Evolutionary conservation across 2,113 vertebrate species (phyloP), one percentile per base, ranked within the genome.

Genomic region (Chionis minor): DNA sequence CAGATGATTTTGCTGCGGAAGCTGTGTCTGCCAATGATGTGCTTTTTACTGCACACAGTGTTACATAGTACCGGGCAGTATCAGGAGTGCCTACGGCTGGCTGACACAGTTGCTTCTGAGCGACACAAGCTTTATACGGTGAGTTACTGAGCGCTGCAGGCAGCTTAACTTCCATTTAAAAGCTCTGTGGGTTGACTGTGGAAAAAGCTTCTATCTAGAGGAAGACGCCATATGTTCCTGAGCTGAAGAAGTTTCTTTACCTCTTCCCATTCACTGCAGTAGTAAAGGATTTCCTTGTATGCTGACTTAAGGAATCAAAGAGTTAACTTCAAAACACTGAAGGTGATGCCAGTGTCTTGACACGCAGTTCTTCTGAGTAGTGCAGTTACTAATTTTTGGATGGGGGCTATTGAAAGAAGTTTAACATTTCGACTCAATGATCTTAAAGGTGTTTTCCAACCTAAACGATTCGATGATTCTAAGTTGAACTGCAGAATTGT

Each of bases 1-100:
- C 99, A 99, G 93, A 99, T 99, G 99, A 77, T 95, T 23, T 96
- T 98, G 85, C 83, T 99, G 87, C 98, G 99, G 3, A 98, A 98
- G 44, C 98, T 99, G 33, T 99, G 99, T 73, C 98, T 99, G 91
- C 99, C 99, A 0, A 98, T 98, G 93, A 98, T 99, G 98, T 98
- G 98, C 82, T 99, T 99, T 72, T 84, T 99, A 73, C 98, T 99
- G 88, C 99, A 99, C 83, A 99, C 98, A 0, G 99, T 99, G 58
- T 88, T 99, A 38, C 99, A 99, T 56, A 99, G 98, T 72, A 99
- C 99, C 0, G 98, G 98, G 24, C 98, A 99, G 67, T 99, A 99
- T 92, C 99, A 99, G 97, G 99, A 99, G 97, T 99, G 99, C 95
- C 98, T 99, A 28, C 98, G 99, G 7, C 98, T 99, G 9, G 99